A percentile compares a stretch with the other conserved stretches of the same genome.
These are phyloP conservation scores for Dryomyza anilis DNA, from an alignment of 2,888 invertebrate genomes.

Conservation along the genomic window DNA sequence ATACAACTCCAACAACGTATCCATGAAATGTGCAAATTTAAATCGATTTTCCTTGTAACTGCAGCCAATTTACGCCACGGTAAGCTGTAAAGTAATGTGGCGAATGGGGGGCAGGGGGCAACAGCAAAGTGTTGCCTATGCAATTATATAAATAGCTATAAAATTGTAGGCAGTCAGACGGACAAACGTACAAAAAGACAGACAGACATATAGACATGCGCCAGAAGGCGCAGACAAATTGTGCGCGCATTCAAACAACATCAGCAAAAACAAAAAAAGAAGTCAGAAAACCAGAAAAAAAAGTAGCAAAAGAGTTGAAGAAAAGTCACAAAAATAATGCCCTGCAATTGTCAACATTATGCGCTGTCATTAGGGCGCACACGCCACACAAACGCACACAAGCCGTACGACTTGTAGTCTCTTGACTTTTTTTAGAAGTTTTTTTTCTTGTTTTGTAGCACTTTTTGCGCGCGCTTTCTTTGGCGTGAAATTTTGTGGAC, in stretches of 20 bases:
- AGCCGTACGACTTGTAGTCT: no score
- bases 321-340: not conserved
- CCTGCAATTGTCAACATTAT: not conserved
- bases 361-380: not conserved
- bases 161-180: conserved; percentile 11
- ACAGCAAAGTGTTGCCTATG: conserved; percentile 12
- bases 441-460: not conserved
- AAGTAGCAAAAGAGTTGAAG: not conserved
- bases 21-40: conserved; percentile 21
- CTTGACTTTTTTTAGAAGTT: not conserved
- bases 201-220: not conserved
- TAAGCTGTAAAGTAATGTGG: conserved; percentile 1
- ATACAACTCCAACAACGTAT: not conserved
- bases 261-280: not conserved
- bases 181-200: conserved; percentile 14
- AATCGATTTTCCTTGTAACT: conserved; percentile 28
- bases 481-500: no score
- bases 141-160: conserved; percentile 24
- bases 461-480: no score
- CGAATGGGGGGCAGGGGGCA: not conserved
- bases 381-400: not conserved
- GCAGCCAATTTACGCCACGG: conserved; percentile 17
- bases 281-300: not conserved
- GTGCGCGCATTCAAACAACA: not conserved
- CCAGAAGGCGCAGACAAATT: not conserved